Evolutionary conservation across 2,113 vertebrate genomes (phyloP).

Genomic region (Romanogobio albipinnatus): DNA sequence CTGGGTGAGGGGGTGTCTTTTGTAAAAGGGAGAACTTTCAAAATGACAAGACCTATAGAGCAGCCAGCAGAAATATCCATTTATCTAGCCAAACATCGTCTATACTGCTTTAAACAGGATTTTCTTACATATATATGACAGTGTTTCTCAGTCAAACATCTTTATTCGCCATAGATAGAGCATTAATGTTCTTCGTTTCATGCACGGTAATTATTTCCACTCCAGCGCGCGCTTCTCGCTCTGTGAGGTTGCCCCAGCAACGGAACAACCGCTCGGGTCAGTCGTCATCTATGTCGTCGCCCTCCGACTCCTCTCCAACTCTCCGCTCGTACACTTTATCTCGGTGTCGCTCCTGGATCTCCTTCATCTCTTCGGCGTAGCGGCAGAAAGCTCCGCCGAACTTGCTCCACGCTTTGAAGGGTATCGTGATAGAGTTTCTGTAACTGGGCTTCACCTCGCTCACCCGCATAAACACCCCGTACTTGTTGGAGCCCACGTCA

Average conservation of each 20-base stretch:
- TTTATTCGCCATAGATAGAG: constrained; percentile 65
- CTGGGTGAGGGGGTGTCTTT: constrained; percentile 36
- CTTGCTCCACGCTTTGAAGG: constrained; percentile 96
- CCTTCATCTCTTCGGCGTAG: constrained; percentile 97
- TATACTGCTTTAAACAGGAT: constrained; percentile 67
- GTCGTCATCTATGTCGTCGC: constrained; percentile 93
- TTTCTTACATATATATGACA: constrained; percentile 69
- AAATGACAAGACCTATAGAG: constrained; percentile 66
- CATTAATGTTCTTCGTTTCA: constrained; percentile 73
- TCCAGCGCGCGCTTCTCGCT: constrained; percentile 54
- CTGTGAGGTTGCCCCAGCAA: constrained; percentile 63
- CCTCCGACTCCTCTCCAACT: constrained; percentile 87
- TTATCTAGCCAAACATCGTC: constrained; percentile 54
- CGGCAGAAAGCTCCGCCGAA: constrained; percentile 94
- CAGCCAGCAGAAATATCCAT: constrained; percentile 71
- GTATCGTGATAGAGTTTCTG: constrained; percentile 96
- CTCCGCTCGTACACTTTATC: constrained; percentile 91
- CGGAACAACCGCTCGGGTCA: constrained; percentile 71
- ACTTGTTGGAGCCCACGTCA: constrained; percentile 97
- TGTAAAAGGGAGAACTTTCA: constrained; percentile 63
- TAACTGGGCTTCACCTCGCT: constrained; percentile 97
- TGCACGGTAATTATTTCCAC: constrained; percentile 70
- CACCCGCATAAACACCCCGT: constrained; percentile 93
- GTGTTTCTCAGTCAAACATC: constrained; percentile 77
- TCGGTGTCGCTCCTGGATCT: constrained; percentile 93